Percentiles rank a stretch among this genome's conserved stretches.
phyloP scores from a whole-genome alignment of 2,888 invertebrate genomes.

The Sinopyrophorus schimmeli region DNA sequence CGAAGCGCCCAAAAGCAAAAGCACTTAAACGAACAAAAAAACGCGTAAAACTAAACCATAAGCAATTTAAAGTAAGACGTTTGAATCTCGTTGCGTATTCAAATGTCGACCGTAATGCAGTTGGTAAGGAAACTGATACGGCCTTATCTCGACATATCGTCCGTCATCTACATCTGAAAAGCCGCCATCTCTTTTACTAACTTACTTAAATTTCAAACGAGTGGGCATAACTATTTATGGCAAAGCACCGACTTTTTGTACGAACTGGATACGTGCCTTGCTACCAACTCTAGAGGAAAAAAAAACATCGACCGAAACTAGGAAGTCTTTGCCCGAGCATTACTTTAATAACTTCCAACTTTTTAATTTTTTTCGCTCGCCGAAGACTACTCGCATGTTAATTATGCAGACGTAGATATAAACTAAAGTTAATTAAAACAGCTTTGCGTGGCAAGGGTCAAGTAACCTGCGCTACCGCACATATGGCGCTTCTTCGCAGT shows the following conservation, averaged over 20 bases:
- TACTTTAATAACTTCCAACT: too few species aligned
- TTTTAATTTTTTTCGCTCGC: not conserved
- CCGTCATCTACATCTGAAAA: constrained; percentile 36
- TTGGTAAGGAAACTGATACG: constrained; percentile 33
- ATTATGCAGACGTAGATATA: not conserved
- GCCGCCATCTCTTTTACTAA: constrained; percentile 25
- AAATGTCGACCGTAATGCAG: constrained; percentile 21
- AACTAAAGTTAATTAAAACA: not conserved
- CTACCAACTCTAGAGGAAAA: constrained; percentile 21
- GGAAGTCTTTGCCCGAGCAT: constrained; percentile 8
- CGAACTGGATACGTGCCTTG: constrained; percentile 20
- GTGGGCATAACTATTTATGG: constrained; percentile 20
- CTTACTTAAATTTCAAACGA: constrained; percentile 29
- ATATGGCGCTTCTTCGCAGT: constrained; percentile 2
- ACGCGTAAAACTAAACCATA: too few species aligned
- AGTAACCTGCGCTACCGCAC: constrained; percentile 11
- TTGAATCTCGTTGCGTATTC: constrained; percentile 27
- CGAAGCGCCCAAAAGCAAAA: too few species aligned
- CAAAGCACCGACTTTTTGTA: constrained; percentile 13
- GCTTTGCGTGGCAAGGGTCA: constrained; percentile 5
- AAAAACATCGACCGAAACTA: constrained; percentile 6
- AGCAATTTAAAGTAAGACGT: constrained; percentile 8
- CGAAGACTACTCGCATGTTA: not conserved
- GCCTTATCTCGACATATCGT: constrained; percentile 33
- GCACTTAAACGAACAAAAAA: too few species aligned